These are phyloP conservation scores for Ciconia boyciana DNA, from an alignment of 2,113 vertebrate species.

Conservation along the genomic window DNA sequence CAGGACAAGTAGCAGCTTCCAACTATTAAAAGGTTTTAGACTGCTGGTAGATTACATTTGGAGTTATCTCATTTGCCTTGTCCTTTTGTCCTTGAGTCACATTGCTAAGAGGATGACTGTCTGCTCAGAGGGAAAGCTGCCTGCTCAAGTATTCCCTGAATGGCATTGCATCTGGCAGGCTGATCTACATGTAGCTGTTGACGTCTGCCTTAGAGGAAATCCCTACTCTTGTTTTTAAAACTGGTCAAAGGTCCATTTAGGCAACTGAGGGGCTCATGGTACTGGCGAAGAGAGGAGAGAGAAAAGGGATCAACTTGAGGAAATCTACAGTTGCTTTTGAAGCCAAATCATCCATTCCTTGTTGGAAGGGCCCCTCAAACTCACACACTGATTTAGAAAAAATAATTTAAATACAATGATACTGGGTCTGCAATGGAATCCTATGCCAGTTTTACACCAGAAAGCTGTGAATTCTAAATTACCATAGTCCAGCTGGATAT, in stretches of 20 bases:
- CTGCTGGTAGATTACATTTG: not conserved
- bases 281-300: not conserved
- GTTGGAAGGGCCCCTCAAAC: not conserved
- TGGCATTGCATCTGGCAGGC: not conserved
- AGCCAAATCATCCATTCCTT: not conserved
- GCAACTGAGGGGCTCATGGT: not conserved
- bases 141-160: not conserved
- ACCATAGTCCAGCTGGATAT: not conserved
- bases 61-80: not conserved
- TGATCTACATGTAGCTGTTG: not conserved
- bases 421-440: not conserved
- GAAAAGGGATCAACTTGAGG: not conserved
- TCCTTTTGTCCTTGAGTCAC: slow-evolving; percentile 13
- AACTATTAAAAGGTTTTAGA: slow-evolving; percentile 13
- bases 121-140: not conserved
- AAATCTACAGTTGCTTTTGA: not conserved
- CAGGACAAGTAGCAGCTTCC: not conserved
- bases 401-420: not conserved
- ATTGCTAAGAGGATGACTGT: not conserved
- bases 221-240: not conserved
- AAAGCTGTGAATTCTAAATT: not conserved
- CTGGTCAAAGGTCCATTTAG: not conserved
- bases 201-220: not conserved
- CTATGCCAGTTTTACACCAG: not conserved
- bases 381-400: not conserved